These are phyloP conservation scores for Ganaspis brasiliensis DNA, from an alignment of 2,888 invertebrate genomes.

Conservation along the genomic window DNA sequence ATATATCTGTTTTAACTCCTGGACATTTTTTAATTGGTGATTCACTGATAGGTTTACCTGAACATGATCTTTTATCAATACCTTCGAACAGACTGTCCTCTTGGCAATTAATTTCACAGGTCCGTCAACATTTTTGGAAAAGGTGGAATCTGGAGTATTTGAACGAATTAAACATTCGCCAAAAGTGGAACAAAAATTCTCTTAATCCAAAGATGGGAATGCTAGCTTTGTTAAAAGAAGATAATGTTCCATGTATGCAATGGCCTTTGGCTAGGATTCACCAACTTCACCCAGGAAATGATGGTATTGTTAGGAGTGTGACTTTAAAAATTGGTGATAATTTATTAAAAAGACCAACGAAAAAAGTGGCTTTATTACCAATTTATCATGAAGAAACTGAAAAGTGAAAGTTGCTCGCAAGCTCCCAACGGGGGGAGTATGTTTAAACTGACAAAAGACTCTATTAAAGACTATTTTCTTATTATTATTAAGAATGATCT, in stretches of 20 bases:
- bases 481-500: no score
- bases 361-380: background rate
- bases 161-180: background rate
- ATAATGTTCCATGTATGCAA: background rate
- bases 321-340: background rate
- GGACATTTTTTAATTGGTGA: background rate
- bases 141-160: slow-evolving; percentile 19
- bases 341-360: background rate
- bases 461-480: no score
- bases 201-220: background rate
- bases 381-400: background rate
- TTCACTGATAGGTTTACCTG: background rate
- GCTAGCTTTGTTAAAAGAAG: background rate
- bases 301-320: background rate
- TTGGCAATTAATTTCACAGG: background rate
- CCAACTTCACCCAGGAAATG: background rate
- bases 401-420: background rate
- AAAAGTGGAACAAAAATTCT: background rate
- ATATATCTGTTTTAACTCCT: background rate
- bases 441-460: background rate
- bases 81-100: background rate
- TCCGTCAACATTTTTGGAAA: slow-evolving; percentile 59
- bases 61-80: background rate
- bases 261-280: background rate
- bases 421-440: slow-evolving; percentile 11